phyloP scores from a whole-genome alignment of 2,113 vertebrate species.

The Cryptomyrus ogoouensis region DNA sequence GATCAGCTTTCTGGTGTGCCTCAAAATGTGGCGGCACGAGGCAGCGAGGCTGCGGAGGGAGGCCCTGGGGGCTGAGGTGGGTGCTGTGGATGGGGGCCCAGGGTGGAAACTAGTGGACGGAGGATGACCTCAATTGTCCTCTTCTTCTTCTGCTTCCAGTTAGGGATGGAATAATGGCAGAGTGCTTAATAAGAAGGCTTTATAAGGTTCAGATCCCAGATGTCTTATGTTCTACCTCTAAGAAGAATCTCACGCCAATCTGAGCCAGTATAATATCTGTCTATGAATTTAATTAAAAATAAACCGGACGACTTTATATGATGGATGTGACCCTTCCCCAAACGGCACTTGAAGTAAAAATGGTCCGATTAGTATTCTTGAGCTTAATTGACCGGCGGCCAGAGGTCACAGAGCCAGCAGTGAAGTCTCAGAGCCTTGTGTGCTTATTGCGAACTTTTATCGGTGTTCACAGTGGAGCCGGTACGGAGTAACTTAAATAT shows the following conservation, averaged over 20 bases:
- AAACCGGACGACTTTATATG: not conserved
- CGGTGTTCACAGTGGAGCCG: not conserved
- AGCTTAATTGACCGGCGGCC: not conserved
- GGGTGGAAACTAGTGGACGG: too few relatives aligned
- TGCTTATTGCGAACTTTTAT: not conserved
- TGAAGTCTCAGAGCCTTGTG: not conserved
- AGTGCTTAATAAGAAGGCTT: not conserved
- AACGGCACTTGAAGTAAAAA: not conserved
- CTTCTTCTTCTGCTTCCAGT: not conserved
- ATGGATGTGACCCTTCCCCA: not conserved
- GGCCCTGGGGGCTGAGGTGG: constrained; percentile 31
- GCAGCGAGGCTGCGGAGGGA: constrained; percentile 24
- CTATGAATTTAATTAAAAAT: not conserved
- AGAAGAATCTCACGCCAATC: not conserved
- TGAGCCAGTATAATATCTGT: not conserved
- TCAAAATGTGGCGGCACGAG: constrained; percentile 62
- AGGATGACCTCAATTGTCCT: not conserved
- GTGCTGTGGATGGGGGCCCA: not conserved
- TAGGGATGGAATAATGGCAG: not conserved
- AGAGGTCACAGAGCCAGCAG: not conserved
- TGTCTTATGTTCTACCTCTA: not conserved
- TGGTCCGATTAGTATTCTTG: not conserved
- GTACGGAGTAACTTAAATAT: not conserved
- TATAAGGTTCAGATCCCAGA: not conserved
- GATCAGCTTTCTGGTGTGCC: constrained; percentile 52